Base-by-base conservation (phyloP, 2,797 vertebrate species). In the Telmatherina bonti region DNA sequence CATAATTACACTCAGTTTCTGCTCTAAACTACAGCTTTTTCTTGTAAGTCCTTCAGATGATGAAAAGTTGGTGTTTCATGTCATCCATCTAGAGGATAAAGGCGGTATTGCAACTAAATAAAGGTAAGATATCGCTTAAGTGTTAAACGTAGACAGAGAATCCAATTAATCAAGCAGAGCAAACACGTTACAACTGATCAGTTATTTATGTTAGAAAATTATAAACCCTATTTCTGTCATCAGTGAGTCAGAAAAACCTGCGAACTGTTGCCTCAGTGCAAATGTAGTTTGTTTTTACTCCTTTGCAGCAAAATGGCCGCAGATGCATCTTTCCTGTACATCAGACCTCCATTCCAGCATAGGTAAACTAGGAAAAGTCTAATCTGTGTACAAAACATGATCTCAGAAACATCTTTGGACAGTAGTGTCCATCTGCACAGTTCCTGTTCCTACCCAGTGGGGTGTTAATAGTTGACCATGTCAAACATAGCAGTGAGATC, bases 41-140 rank as follows among this genome's bases (percentile, higher is more conserved):
- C 8, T 33, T 2, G 5, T 49, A 27, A 36, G 49, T 79, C 18
- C 27, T 45, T 47, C 18, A 30, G 4, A 45, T 43, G 16, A 18
- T 11, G 16, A 13, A 13, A 26, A 59, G 13, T 10, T 18, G 1
- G 22, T 58, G n/a, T 16, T 62, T 31, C 0, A 18, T 38, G 54
- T 33, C 20, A 15, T 64, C 67, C 68, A 66, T 72, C 33, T 66
- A 69, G 53, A 68, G 64, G 76, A 55, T 53, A 26, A 70, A 59
- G 22, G 13, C 0, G 10, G 62, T 29, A 65, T 56, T 73, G 22
- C 69, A 62, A 33, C 29, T 33, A 11, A 35, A 35, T n/a, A n/a
- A n/a, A n/a, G n/a, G n/a, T n/a, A n/a, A n/a, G n/a, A n/a, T n/a
- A n/a, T n/a, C n/a, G n/a, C n/a, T n/a, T n/a, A n/a, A n/a, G n/a